Base-by-base conservation (phyloP, 2,797 vertebrate species). In the Syndactyla subalaris region DNA sequence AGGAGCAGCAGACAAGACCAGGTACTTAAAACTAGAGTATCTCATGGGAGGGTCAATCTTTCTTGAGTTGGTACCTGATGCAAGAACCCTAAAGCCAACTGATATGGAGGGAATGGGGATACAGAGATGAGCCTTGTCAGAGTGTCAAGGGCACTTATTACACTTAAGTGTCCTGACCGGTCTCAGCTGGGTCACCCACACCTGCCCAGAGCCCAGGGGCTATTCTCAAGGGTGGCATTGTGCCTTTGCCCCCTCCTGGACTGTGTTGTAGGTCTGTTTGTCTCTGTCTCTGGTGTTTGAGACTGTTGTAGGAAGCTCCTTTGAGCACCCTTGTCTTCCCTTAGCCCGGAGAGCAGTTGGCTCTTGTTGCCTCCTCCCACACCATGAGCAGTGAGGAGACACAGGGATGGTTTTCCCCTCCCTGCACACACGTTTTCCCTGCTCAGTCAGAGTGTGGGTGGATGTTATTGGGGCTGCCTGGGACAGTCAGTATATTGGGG, bases 401-500 rank as follows among this genome's bases (percentile, higher is more conserved):
- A 19, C 8, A 12, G 68, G 26, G 59, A 21, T n/a, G 24, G 5
- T 23, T 48, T 30, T 11, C 30, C 21, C 2, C 30, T 66, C 20
- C 13, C 51, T 6, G 29, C n/a, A 32, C n/a, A 32, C 3, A 0
- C 12, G 8, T 26, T 57, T 5, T 26, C 6, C 34, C 46, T 21
- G 12, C 67, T 41, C 43, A 13, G 18, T 16, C 19, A 3, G 41
- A 4, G n/a, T 0, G 3, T 1, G 6, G 26, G 15, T 12, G 58
- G 43, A 26, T 49, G 48, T 27, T 27, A 26, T 27, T 49, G 26
- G 26, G 27, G 48, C 48, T 49, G 48, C 26, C 57, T 0, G 6
- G 20, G 17, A 29, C 24, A 30, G 38, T 0, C 10, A 5, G 48
- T 0, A 19, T 3, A 0, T 12, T 10, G 39, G 58, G 1, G 8